Evolutionary conservation across 1,140 invertebrate genomes (phyloP).

Genomic region (Calliopsis andreniformis): DNA sequence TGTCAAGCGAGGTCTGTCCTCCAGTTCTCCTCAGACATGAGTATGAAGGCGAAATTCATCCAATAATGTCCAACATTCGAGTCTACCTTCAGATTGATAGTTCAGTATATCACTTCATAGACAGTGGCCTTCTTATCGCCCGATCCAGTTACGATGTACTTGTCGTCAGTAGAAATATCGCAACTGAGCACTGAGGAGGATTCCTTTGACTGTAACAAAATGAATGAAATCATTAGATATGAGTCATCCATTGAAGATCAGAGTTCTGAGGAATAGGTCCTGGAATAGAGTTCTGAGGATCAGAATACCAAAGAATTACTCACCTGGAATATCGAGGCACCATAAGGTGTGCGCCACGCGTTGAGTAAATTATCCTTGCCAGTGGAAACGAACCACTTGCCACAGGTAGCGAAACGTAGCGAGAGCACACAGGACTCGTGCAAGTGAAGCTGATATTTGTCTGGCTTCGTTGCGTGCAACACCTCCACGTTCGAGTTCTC

Average conservation of each 20-base stretch:
- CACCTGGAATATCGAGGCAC: conserved; percentile 99
- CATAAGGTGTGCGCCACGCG: conserved; percentile 99
- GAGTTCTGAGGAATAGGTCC: too few relatives aligned
- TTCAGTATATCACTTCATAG: conserved; percentile 98
- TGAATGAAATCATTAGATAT: background rate
- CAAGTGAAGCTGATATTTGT: conserved; percentile 98
- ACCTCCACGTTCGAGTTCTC: conserved; percentile 99
- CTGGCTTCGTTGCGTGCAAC: conserved; percentile 95
- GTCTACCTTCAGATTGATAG: conserved; percentile 40
- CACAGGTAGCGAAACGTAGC: conserved; percentile 96
- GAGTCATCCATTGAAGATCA: background rate
- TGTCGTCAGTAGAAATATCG: conserved; percentile 99
- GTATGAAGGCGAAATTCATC: conserved; percentile 70
- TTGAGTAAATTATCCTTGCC: conserved; percentile 99
- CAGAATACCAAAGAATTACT: too few relatives aligned
- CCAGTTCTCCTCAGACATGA: conserved; percentile 44
- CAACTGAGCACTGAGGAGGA: conserved; percentile 99
- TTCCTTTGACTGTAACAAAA: conserved; percentile 95
- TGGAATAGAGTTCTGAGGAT: too few relatives aligned
- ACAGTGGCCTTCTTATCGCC: conserved; percentile 99
- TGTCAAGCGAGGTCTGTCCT: background rate
- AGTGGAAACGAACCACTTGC: conserved; percentile 99
- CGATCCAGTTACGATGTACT: conserved; percentile 99
- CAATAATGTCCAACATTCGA: conserved; percentile 4
- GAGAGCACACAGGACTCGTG: conserved; percentile 99